Conservation (phyloP, 2,797 vertebrate species). For the Cirrhinus mrigala region DNA sequence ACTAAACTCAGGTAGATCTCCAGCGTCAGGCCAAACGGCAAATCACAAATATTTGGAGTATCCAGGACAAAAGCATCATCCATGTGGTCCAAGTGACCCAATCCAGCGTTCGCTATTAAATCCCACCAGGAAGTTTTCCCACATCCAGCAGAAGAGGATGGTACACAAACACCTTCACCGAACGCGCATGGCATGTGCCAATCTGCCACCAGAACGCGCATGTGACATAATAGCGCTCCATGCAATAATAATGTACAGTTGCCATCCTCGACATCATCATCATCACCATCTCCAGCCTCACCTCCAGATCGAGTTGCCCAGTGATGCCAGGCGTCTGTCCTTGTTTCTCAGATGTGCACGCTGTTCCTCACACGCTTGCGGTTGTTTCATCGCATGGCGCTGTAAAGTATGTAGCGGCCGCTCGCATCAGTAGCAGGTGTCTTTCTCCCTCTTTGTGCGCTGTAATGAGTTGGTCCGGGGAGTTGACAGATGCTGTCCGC, state of each 20-base stretch:
- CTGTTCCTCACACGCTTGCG: slow-evolving; percentile 70
- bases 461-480: slow-evolving; percentile 49
- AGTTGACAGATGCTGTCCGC: slow-evolving; percentile 65
- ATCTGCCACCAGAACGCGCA: slow-evolving; percentile 39
- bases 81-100: slow-evolving; percentile 2
- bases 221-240: slow-evolving; percentile 32
- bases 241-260: slow-evolving; percentile 22
- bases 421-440: slow-evolving; percentile 56
- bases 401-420: slow-evolving; percentile 47
- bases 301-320: slow-evolving; percentile 68
- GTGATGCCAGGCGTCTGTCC: slow-evolving; percentile 70
- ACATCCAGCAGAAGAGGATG: slow-evolving; percentile 66
- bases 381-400: slow-evolving; percentile 70
- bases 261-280: slow-evolving; percentile 32
- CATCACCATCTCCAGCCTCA: slow-evolving; percentile 66
- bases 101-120: slow-evolving; percentile 28
- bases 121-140: slow-evolving; percentile 66
- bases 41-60: not conserved
- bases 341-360: slow-evolving; percentile 70
- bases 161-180: slow-evolving; percentile 62
- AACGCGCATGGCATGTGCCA: slow-evolving; percentile 53
- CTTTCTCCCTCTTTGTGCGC: slow-evolving; percentile 61
- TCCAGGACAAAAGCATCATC: slow-evolving; percentile 13
- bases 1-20: slow-evolving; percentile 16
- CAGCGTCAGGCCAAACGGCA: not conserved